These are phyloP conservation scores for Apoda limacodes DNA, from an alignment of 2,888 invertebrate genomes.

Conservation along the genomic window DNA sequence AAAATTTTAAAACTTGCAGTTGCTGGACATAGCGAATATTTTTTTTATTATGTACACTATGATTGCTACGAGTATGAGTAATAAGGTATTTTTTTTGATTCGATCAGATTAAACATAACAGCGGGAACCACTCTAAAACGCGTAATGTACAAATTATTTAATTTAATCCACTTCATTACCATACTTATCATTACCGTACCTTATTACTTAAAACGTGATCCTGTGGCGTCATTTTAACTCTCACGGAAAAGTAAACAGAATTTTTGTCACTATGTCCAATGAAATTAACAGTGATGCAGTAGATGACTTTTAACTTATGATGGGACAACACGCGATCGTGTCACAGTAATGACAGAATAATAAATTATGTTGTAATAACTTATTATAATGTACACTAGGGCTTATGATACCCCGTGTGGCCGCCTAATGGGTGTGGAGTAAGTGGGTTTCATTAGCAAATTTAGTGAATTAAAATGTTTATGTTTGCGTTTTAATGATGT, in stretches of 20 bases:
- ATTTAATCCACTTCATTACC: slow-evolving; percentile 44
- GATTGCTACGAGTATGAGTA: no score
- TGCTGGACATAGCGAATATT: no score
- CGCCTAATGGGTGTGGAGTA: slow-evolving; percentile 38
- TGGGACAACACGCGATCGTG: slow-evolving; percentile 51
- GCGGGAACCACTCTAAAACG: slow-evolving; percentile 45
- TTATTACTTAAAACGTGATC: slow-evolving; percentile 32
- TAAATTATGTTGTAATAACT: slow-evolving; percentile 67
- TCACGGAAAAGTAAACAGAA: slow-evolving; percentile 54
- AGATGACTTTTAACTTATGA: slow-evolving; percentile 59
- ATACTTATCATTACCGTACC: slow-evolving; percentile 38
- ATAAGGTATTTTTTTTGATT: no score
- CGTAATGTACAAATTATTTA: slow-evolving; percentile 40
- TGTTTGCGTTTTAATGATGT: slow-evolving; percentile 7
- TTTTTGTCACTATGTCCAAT: slow-evolving; percentile 67
- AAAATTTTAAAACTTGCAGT: no score
- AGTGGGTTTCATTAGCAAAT: slow-evolving; percentile 51
- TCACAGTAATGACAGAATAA: slow-evolving; percentile 66
- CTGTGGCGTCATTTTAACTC: slow-evolving; percentile 43
- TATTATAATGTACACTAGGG: slow-evolving; percentile 58
- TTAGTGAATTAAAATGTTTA: slow-evolving; percentile 41
- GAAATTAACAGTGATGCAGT: slow-evolving; percentile 51
- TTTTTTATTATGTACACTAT: no score
- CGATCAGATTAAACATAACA: no score
- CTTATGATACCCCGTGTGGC: slow-evolving; percentile 36